Evolutionary conservation across 2,888 invertebrate species (phyloP), one percentile per base, ranked within the genome.

Genomic region (Phania funesta): DNA sequence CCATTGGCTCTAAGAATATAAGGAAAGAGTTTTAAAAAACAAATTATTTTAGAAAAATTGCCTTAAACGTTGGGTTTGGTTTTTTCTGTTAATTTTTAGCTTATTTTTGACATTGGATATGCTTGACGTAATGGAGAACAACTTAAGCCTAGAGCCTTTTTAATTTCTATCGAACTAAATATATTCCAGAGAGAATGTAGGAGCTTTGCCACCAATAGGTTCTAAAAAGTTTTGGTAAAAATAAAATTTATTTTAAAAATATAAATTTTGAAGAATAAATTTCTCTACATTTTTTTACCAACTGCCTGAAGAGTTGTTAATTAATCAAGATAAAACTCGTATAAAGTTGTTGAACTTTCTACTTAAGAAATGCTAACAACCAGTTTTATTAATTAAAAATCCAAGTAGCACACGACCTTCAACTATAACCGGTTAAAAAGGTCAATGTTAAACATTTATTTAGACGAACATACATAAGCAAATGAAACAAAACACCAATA

Each of bases 121-220:
- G 93, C 93, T 84, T 93, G 93, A 88, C 94, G 94, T 75, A 93
- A 91, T 86, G 94, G 86, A 82, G 93, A 86, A 82, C 90, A 88
- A 86, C 87, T 13, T 85, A 68, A 26, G 73, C 70, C 58, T 85
- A 41, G 3, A 79, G 86, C 85, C 84, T 4, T 86, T 64, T 87
- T 84, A 22, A 87, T 84, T 79, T 87, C 84, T 74, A 87, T 86
- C 11, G 81, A 71, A 77, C n/a, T n/a, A n/a, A n/a, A 91, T 88
- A 90, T 92, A 89, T 90, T 91, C 86, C 90, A 86, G 77, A 8
- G 89, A 86, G 76, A 88, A 89, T 0, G 88, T 87, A 0, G 89
- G 89, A 13, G 92, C 92, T 85, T 93, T 93, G 5, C 92, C 91
- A 84, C 93, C 93, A 50, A 93, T 91, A 3, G 93, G 93, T 86